A percentile compares a stretch with the other conserved stretches of the same genome.
phyloP scores from a whole-genome alignment of 2,113 vertebrate species.

The Marmota flaviventris region DNA sequence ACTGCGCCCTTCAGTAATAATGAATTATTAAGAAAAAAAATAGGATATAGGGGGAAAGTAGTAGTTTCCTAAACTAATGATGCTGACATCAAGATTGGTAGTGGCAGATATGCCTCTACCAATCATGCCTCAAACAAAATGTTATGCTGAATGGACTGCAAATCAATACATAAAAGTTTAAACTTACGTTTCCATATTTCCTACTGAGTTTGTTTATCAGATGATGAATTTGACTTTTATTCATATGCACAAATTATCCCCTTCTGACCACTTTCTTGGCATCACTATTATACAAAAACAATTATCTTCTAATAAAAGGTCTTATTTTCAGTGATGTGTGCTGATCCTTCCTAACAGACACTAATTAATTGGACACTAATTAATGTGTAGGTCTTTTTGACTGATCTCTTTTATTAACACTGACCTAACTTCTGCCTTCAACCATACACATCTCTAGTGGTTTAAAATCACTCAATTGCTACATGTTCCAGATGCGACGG shows the following conservation, averaged over 20 bases:
- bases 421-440: neutral
- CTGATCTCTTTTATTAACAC: neutral
- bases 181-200: neutral
- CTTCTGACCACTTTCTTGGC: neutral
- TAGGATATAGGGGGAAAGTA: neutral
- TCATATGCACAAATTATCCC: neutral
- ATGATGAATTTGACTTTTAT: neutral
- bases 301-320: neutral
- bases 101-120: neutral
- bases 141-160: neutral
- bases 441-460: neutral
- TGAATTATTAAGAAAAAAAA: constrained; percentile 5
- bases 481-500: neutral
- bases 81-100: neutral
- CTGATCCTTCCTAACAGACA: neutral
- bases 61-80: neutral
- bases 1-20: no score
- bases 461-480: neutral
- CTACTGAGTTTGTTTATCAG: neutral
- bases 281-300: constrained; percentile 24
- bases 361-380: neutral
- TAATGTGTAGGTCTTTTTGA: neutral
- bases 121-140: neutral
- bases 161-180: neutral
- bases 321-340: neutral